Evolutionary conservation across 2,888 invertebrate species (phyloP), one percentile per base, ranked within the genome.

Genomic region (Sesia bembeciformis): DNA sequence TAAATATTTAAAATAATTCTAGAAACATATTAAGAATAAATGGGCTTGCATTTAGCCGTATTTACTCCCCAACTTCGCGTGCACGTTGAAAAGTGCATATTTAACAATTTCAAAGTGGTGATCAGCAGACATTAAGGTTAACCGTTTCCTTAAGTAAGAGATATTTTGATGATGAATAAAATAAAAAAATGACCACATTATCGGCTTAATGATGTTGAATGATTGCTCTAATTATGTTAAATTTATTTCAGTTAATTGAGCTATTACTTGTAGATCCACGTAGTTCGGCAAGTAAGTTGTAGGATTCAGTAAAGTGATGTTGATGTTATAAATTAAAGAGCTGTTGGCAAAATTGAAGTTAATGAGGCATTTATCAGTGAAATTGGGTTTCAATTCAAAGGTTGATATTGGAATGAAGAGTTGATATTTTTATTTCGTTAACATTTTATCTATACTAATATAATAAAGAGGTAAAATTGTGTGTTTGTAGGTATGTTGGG

Each of bases 101-200:
- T 46, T 46, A 46, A 23, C 23, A 46, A 46, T 46, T 46, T 46
- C 46, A 46, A 46, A 46, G 8, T 46, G 46, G 46, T 46, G 51
- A 56, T 56, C 51, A 53, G 40, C 50, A 7, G 23, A 56, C 56
- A 56, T 56, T 56, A 56, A 56, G 53, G 46, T 51, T 53, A 56
- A 56, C 51, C 39, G 53, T 52, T 49, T 51, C 53, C 46, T 46
- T 53, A 51, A 56, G 39, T 42, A 53, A 51, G 51, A 43, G 42
- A 53, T 41, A 51, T 53, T 55, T 53, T 55, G 42, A 41, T 53
- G 43, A 40, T 41, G 40, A 55, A 56, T 42, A 52, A n/a, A 54
- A 39, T 8, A 39, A 23, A 50, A 39, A 50, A 50, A 50, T 50
- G 5, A 23, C 38, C 50, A 39, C 50, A 50, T 46, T 46, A 46